Percentiles rank a stretch among this genome's conserved stretches.
phyloP scores from a whole-genome alignment of 2,888 invertebrate genomes.

The Cantharis flavilabris region DNA sequence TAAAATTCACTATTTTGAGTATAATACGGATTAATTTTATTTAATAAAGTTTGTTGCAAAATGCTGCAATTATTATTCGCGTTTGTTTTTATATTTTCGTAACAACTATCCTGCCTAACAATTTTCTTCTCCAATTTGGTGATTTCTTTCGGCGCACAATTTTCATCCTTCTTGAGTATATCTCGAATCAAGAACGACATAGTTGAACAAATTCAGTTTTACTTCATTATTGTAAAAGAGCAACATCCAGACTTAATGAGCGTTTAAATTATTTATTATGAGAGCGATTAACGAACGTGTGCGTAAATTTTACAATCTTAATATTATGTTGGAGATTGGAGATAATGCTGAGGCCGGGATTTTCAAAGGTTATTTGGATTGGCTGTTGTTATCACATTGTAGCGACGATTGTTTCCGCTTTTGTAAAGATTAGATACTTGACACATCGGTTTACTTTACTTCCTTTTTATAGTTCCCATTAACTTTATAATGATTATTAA shows the following conservation, averaged over 20 bases:
- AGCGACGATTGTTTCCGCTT: constrained; percentile 43
- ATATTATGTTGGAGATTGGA: constrained; percentile 37
- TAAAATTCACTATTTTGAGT: constrained; percentile 12
- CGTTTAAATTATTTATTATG: constrained; percentile 12
- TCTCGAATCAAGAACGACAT: constrained; percentile 49
- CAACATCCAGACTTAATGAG: not conserved
- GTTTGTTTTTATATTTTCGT: not conserved
- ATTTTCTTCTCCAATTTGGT: not conserved
- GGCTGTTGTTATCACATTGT: constrained; percentile 38
- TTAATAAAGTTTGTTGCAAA: constrained; percentile 39
- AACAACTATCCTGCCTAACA: not conserved
- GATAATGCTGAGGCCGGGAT: constrained; percentile 42
- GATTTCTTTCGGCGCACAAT: not conserved
- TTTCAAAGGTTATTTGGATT: constrained; percentile 40
- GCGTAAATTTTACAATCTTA: constrained; percentile 26
- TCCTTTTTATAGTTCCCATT: constrained; percentile 25
- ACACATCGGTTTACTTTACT: constrained; percentile 28
- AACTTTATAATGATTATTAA: not conserved
- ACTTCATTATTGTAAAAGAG: not conserved
- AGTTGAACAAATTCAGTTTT: not conserved
- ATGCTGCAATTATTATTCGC: constrained; percentile 32
- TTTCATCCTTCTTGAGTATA: constrained; percentile 41
- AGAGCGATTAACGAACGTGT: constrained; percentile 13
- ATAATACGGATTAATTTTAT: constrained; percentile 34
- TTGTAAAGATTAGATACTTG: constrained; percentile 36